phyloP scores from a whole-genome alignment of 2,797 vertebrate species.

The Rhincodon typus region DNA sequence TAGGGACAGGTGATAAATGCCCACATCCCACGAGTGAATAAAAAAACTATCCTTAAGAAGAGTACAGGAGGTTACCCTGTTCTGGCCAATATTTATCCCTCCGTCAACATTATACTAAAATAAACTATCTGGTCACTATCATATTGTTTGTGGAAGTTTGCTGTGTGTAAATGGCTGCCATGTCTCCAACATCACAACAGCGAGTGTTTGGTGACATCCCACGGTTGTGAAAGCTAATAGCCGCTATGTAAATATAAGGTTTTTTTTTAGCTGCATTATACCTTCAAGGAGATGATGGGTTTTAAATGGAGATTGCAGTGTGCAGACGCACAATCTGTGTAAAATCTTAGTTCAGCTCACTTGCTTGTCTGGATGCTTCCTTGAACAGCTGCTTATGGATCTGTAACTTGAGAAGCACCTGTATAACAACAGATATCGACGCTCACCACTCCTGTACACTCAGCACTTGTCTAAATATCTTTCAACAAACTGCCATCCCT shows the following conservation, averaged over 20 bases:
- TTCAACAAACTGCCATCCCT: not conserved
- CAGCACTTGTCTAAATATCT: not conserved
- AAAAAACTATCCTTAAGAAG: not conserved
- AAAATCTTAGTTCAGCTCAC: too few relatives aligned
- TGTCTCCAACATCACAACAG: not conserved
- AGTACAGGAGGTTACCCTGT: not conserved
- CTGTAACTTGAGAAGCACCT: not conserved
- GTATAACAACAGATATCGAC: not conserved
- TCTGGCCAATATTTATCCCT: not conserved
- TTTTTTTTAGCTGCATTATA: not conserved
- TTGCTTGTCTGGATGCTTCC: not conserved
- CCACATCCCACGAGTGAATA: too few relatives aligned
- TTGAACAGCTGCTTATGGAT: slow-evolving; percentile 17
- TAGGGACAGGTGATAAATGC: too few relatives aligned
- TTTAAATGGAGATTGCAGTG: not conserved
- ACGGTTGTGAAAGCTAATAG: not conserved
- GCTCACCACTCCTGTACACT: not conserved
- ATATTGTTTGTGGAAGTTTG: not conserved
- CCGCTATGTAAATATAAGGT: not conserved
- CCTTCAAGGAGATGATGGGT: not conserved
- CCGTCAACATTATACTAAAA: not conserved
- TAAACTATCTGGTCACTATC: not conserved
- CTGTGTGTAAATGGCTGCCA: not conserved
- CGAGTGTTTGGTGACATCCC: not conserved
- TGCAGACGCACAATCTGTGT: not conserved